Evolutionary conservation across 2,113 vertebrate genomes (phyloP).

Genomic region (Erythrocercus mccallii): DNA sequence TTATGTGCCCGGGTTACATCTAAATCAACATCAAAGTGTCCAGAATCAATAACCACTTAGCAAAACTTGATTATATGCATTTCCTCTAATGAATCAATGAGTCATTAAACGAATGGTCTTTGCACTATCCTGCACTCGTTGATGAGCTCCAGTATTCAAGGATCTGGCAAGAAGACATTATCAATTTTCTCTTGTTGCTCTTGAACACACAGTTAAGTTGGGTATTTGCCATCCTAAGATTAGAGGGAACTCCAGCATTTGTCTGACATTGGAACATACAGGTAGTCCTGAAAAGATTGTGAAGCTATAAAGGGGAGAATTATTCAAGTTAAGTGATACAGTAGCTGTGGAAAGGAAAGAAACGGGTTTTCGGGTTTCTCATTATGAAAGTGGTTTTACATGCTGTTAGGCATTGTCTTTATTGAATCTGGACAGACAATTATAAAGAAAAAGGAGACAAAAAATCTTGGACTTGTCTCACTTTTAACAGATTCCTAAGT

Average conservation of each 20-base stretch:
- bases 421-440: not conserved
- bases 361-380: not conserved
- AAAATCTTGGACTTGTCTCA: not conserved
- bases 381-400: not conserved
- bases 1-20: not conserved
- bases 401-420: not conserved
- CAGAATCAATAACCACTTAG: conserved; percentile 28
- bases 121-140: not conserved
- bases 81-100: conserved; percentile 6
- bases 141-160: not conserved
- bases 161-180: not conserved
- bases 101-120: not conserved
- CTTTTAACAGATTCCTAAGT: not conserved
- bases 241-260: not conserved
- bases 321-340: not conserved
- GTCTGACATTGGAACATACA: not conserved
- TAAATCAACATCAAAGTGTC: not conserved
- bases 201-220: not conserved
- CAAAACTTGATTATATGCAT: conserved; percentile 27
- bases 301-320: not conserved
- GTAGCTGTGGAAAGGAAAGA: not conserved
- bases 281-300: not conserved
- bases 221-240: not conserved
- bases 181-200: not conserved
- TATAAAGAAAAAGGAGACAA: not conserved